Percentiles rank a stretch among this genome's conserved stretches.
Conservation (phyloP, 2,113 vertebrate genomes). For the Cyprinus carpio region DNA sequence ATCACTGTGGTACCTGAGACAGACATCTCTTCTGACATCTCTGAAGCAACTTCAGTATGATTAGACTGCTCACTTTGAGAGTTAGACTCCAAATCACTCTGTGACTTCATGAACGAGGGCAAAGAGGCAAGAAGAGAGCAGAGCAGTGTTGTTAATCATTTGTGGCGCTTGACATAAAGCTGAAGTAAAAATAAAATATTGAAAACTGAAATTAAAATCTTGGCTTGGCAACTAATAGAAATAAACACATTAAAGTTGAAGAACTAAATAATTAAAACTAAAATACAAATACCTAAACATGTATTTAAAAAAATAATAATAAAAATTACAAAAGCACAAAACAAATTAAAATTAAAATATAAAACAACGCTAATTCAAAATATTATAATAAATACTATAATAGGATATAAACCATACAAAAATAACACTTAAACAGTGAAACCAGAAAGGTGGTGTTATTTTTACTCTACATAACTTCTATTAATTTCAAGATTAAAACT, state of each 20-base stretch:
- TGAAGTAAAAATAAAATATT: neutral
- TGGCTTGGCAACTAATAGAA: neutral
- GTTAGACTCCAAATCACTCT: constrained; percentile 35
- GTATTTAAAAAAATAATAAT: neutral
- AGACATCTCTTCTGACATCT: neutral
- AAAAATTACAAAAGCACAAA: neutral
- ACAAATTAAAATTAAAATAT: neutral
- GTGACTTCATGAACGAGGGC: neutral
- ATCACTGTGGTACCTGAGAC: constrained; percentile 43
- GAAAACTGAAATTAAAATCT: neutral
- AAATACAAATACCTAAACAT: neutral
- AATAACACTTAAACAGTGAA: neutral
- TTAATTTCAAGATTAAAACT: neutral
- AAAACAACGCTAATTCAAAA: neutral
- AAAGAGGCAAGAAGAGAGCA: neutral
- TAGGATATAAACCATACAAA: neutral
- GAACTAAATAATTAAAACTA: neutral
- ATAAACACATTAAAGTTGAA: neutral
- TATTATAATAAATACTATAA: neutral
- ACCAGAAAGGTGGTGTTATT: neutral
- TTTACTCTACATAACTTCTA: neutral
- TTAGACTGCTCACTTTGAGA: neutral
- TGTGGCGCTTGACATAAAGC: neutral
- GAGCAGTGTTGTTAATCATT: neutral
- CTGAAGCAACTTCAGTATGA: neutral